phyloP scores from a whole-genome alignment of 2,113 vertebrate species.

The Rissa tridactyla region DNA sequence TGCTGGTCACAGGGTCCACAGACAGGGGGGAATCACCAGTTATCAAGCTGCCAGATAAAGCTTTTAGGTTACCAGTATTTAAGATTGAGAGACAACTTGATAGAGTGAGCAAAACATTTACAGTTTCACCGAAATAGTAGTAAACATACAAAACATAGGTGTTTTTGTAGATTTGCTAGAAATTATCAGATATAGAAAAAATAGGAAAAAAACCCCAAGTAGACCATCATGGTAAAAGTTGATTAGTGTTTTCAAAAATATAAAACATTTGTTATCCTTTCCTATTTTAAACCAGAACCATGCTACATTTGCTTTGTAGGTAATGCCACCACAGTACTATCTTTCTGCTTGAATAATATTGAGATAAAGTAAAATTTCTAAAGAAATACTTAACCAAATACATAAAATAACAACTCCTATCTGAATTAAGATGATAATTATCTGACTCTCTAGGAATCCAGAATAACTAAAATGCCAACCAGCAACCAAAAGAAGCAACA shows the following conservation, averaged over 20 bases:
- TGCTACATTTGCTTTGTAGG: background rate
- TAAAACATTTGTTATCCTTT: background rate
- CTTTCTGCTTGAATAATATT: background rate
- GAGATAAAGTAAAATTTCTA: background rate
- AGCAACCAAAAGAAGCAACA: background rate
- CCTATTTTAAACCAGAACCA: background rate
- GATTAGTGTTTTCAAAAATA: background rate
- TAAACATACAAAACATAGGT: background rate
- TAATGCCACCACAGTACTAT: background rate
- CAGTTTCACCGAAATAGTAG: background rate
- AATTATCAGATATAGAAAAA: background rate
- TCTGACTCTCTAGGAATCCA: slow-evolving; percentile 3
- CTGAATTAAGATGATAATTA: background rate
- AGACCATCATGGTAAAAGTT: background rate
- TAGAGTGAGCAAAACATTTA: background rate
- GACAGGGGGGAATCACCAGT: background rate
- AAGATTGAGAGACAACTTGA: background rate
- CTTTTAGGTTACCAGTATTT: background rate
- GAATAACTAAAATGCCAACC: background rate
- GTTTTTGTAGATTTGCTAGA: background rate
- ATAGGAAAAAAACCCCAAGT: fast-evolving
- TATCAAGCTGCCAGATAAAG: background rate
- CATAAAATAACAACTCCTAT: background rate
- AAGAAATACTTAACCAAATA: background rate
- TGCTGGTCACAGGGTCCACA: background rate